phyloP scores from a whole-genome alignment of 2,888 invertebrate genomes.

The Horisme vitalbata region DNA sequence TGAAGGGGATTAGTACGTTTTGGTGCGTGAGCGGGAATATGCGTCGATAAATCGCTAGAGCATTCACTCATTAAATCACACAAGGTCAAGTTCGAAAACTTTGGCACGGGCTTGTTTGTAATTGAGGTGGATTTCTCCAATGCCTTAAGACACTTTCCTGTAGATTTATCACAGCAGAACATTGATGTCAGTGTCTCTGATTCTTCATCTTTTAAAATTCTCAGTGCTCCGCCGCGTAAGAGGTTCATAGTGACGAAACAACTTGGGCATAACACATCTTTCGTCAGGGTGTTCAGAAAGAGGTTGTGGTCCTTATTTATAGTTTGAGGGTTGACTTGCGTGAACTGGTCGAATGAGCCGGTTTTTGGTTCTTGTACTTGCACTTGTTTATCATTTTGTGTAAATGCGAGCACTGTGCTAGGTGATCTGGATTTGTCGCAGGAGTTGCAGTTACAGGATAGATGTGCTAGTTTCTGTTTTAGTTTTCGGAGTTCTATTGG shows the following conservation, averaged over 20 bases:
- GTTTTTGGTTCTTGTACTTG: conserved; percentile 34
- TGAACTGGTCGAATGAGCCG: conserved; percentile 27
- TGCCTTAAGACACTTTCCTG: conserved; percentile 31
- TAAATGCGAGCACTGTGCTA: not conserved
- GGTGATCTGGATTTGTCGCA: conserved; percentile 27
- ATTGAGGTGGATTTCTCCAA: conserved; percentile 46
- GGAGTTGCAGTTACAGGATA: conserved; percentile 51
- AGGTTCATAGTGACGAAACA: conserved; percentile 50
- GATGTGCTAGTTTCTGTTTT: conserved; percentile 53
- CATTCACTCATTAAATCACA: conserved; percentile 31
- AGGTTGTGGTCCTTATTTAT: conserved; percentile 18
- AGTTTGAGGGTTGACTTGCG: conserved; percentile 24
- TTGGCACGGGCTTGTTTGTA: conserved; percentile 28
- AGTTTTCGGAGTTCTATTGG: conserved; percentile 53
- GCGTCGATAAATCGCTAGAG: conserved; percentile 22
- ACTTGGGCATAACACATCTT: conserved; percentile 48
- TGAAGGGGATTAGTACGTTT: conserved; percentile 33
- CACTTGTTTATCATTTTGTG: conserved; percentile 35
- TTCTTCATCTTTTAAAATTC: conserved; percentile 58
- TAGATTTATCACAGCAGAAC: conserved; percentile 47
- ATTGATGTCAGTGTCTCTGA: conserved; percentile 44
- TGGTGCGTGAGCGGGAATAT: conserved; percentile 8
- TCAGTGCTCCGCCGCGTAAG: conserved; percentile 39
- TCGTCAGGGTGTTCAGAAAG: conserved; percentile 23
- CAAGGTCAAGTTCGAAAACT: conserved; percentile 32